Evolutionary conservation across 2,888 invertebrate genomes (phyloP).

Genomic region (Ophioninae sp.): DNA sequence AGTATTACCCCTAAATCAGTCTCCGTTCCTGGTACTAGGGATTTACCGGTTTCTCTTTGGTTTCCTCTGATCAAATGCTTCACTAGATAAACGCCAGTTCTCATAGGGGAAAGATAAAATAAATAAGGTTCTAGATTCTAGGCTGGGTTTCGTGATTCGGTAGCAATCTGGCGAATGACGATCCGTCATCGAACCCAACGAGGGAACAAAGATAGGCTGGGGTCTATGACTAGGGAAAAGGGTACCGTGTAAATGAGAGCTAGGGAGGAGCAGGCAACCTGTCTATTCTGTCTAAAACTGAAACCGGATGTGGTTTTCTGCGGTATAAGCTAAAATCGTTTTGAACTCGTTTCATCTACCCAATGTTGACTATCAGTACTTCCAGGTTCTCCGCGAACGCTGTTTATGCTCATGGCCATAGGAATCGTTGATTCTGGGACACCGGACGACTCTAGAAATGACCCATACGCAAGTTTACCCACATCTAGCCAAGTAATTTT

Average conservation of each 20-base stretch:
- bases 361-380: neutral
- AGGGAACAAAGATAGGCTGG: neutral
- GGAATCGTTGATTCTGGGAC: neutral
- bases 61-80: too few species aligned
- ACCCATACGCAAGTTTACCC: too few species aligned
- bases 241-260: slow-evolving; percentile 52
- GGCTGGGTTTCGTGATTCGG: neutral
- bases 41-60: too few species aligned
- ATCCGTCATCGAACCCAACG: neutral
- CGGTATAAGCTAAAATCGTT: neutral
- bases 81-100: too few species aligned
- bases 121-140: neutral
- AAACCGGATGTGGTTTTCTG: neutral
- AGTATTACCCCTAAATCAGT: neutral
- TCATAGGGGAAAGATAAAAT: too few species aligned
- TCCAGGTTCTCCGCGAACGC: neutral
- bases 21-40: too few species aligned
- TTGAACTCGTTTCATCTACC: neutral
- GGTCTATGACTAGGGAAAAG: slow-evolving; percentile 38
- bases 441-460: too few species aligned
- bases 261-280: slow-evolving; percentile 53
- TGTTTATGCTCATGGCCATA: neutral
- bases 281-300: slow-evolving; percentile 56
- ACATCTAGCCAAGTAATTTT: too few species aligned
- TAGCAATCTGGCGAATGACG: neutral